Evolutionary conservation across 1,140 invertebrate genomes (phyloP).

Genomic region (Drosophila serrata): DNA sequence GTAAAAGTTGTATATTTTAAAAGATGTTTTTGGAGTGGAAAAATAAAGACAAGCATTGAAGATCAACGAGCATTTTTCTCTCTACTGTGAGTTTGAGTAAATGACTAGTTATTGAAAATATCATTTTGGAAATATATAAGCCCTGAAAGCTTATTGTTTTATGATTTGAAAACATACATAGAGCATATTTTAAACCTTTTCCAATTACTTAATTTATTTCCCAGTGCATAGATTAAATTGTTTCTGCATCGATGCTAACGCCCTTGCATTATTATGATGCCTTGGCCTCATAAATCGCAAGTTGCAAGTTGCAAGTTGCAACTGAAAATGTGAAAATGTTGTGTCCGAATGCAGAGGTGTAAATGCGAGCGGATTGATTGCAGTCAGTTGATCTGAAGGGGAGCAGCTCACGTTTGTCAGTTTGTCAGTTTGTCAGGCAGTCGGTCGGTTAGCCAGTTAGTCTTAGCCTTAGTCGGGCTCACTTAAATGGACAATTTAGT

Average conservation of each 20-base stretch:
- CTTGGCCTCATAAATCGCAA: constrained; percentile 75
- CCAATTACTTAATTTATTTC: background rate
- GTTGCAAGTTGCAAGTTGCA: constrained; percentile 9
- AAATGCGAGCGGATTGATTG: constrained; percentile 74
- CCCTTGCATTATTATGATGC: constrained; percentile 67
- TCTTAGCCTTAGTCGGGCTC: constrained; percentile 46
- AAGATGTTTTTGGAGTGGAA: too few species aligned
- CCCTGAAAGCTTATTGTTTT: too few species aligned
- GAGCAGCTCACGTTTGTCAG: constrained; percentile 31
- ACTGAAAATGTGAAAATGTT: constrained; percentile 20
- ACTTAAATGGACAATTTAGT: constrained; percentile 81
- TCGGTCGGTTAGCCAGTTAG: constrained; percentile 13
- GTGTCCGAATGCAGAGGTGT: constrained; percentile 56
- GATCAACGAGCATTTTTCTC: too few species aligned
- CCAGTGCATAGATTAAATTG: constrained; percentile 35
- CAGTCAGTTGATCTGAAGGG: constrained; percentile 61
- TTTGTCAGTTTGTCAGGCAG: constrained; percentile 6
- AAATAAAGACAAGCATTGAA: too few species aligned
- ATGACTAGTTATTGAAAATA: too few species aligned
- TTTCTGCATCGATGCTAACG: constrained; percentile 78
- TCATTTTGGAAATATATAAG: too few species aligned
- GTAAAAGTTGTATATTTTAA: too few species aligned
- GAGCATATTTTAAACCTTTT: background rate
- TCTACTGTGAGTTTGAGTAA: too few species aligned
- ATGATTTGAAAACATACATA: background rate